Base-by-base conservation (phyloP, 2,797 vertebrate genomes). In the Orientallactaga sibirica region DNA sequence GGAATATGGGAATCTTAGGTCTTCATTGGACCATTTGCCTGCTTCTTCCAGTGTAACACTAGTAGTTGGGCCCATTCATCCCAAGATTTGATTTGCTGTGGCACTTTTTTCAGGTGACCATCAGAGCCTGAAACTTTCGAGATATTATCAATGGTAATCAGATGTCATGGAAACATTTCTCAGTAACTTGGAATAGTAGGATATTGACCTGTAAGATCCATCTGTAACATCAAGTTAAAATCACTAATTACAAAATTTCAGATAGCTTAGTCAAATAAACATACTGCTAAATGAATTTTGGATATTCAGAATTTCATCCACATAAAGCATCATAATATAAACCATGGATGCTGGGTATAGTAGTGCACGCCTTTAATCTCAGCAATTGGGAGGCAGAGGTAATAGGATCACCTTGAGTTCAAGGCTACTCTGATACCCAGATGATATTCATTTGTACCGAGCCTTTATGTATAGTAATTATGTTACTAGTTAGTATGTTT, bases 241-340 rank as follows among this genome's bases (percentile, higher is more conserved):
- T 78, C 55, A 66, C 81, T 70, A 71, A 62, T 75, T 86, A 22
- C 68, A 83, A 25, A 93, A 52, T 41, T 82, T 92, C 25, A 84
- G 62, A 10, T 41, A 80, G 71, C 3, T 48, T 80, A 62, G 14
- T 86, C 88, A 94, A 74, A 55, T 90, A 85, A 80, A 68, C 52
- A 82, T 37, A 81, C 24, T 9, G 5, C 48, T 93, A 89, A 92
- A 41, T 95, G 58, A 92, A 77, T 86, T 96, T 93, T 95, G 12
- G 85, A 90, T 95, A 84, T 74, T 75, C 64, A 92, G 79, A 94
- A 92, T 85, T 95, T n/a, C 2, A 52, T 93, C n/a, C 7, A 78
- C 20, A 22, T 91, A 41, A 88, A 75, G 75, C 33, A 20, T 95
- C 86, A 76, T 90, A 86, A 58, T 84, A 90, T 91, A 95, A 93